Conservation (phyloP, 2,113 vertebrate species). For the Pyxicephalus adspersus region DNA sequence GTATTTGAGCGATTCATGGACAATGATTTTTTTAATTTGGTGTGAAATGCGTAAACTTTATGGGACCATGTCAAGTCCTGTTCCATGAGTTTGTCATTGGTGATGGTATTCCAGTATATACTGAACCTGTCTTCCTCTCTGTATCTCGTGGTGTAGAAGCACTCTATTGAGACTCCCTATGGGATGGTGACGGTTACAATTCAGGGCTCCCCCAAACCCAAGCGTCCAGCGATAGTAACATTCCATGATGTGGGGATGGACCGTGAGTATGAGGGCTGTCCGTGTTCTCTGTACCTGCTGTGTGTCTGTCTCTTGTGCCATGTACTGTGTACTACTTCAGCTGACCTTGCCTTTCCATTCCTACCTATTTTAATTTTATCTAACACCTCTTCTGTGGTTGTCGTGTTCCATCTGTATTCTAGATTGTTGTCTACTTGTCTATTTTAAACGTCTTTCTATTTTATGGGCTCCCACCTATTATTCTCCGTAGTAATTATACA, state of each 20-base stretch:
- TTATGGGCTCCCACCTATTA: too few species aligned
- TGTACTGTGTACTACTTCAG: neutral
- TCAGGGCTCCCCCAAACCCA: conserved; percentile 81
- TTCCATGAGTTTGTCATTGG: too few species aligned
- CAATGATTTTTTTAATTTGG: too few species aligned
- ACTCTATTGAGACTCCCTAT: conserved; percentile 86
- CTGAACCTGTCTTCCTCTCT: conserved; percentile 21
- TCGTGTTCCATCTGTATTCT: neutral
- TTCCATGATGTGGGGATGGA: conserved; percentile 89
- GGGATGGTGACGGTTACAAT: conserved; percentile 84
- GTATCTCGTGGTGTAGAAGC: conserved; percentile 72
- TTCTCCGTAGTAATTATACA: too few species aligned
- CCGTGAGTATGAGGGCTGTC: conserved; percentile 72
- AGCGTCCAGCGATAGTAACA: conserved; percentile 87
- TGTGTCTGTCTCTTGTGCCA: conserved; percentile 7
- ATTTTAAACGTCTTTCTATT: neutral
- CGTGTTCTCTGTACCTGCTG: conserved; percentile 14
- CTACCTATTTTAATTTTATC: neutral
- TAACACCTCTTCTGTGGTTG: neutral
- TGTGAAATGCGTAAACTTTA: too few species aligned
- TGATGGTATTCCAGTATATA: conserved; percentile 8
- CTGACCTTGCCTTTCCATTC: neutral
- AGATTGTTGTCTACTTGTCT: neutral
- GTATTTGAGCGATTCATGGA: too few species aligned
- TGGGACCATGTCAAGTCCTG: too few species aligned